phyloP scores from a whole-genome alignment of 2,888 invertebrate genomes.

The Agrilus mali region DNA sequence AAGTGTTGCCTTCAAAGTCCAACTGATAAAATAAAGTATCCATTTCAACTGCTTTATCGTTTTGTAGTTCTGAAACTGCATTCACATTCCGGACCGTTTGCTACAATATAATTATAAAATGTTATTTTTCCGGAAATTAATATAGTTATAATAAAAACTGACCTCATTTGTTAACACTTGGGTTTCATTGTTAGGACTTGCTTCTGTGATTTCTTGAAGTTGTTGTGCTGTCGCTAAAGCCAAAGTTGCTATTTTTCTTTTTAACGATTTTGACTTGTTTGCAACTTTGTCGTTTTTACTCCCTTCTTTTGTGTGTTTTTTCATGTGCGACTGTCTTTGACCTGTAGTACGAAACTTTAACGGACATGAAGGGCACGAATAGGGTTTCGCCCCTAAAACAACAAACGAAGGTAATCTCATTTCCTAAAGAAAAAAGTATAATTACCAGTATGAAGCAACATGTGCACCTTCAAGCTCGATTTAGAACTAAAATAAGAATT shows the following conservation, averaged over 20 bases:
- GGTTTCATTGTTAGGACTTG: too few species aligned
- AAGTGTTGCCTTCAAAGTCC: conserved; percentile 3
- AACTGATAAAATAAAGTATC: conserved; percentile 2
- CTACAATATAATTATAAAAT: conserved; percentile 2
- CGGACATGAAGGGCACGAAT: conserved; percentile 46
- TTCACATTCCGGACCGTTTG: not conserved
- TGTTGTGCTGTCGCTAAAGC: too few species aligned
- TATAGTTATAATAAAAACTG: too few species aligned
- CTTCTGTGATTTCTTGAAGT: too few species aligned
- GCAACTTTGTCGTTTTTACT: conserved; percentile 7
- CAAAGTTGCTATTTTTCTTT: too few species aligned
- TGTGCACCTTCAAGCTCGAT: conserved; percentile 53
- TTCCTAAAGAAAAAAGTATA: not conserved
- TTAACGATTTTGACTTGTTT: conserved; percentile 2
- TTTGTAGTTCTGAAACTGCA: too few species aligned
- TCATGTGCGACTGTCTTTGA: conserved; percentile 49
- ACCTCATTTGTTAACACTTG: too few species aligned
- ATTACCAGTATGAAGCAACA: conserved; percentile 48
- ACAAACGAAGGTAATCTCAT: not conserved
- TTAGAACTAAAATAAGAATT: conserved; percentile 49
- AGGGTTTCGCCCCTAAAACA: conserved; percentile 42
- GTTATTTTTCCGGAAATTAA: not conserved
- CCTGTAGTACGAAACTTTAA: conserved; percentile 52
- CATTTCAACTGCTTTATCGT: not conserved
- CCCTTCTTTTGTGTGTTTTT: conserved; percentile 35